A percentile compares a stretch with the other conserved stretches of the same genome.
These are phyloP conservation scores for Callospermophilus lateralis DNA, from an alignment of 2,113 vertebrate genomes.

Conservation along the genomic window DNA sequence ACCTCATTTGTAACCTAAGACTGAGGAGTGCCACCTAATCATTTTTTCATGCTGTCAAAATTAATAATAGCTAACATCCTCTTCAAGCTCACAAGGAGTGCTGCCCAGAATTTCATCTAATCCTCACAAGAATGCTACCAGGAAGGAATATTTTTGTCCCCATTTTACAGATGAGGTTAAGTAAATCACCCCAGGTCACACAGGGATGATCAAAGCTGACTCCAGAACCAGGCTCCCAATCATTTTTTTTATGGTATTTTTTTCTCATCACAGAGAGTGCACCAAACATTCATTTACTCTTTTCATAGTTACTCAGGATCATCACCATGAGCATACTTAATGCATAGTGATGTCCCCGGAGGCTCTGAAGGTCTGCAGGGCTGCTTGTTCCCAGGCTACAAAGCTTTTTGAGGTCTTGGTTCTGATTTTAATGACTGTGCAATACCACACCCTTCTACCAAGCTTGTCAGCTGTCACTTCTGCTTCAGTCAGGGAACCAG, in stretches of 20 bases:
- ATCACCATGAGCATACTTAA: neutral
- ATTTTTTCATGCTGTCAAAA: neutral
- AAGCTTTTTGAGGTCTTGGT: neutral
- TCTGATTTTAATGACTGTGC: slow-evolving; percentile 51
- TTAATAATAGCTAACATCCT: neutral
- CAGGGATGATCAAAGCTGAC: neutral
- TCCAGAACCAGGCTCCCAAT: neutral
- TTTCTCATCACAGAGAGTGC: neutral
- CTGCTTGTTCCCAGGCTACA: neutral
- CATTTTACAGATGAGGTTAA: neutral
- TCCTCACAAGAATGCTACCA: neutral
- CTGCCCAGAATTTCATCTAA: neutral
- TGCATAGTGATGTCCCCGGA: no score
- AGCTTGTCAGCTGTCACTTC: slow-evolving; percentile 36
- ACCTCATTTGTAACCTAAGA: slow-evolving; percentile 44
- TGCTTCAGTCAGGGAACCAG: neutral
- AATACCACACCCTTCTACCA: neutral
- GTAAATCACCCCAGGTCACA: neutral
- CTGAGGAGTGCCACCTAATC: neutral
- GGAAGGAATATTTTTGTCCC: neutral
- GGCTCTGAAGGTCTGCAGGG: neutral
- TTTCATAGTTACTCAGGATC: neutral
- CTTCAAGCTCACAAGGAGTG: neutral
- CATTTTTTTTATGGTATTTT: neutral
- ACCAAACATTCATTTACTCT: neutral